Evolutionary conservation across 1,140 invertebrate genomes (phyloP).

Genomic region (Eriocheir sinensis): DNA sequence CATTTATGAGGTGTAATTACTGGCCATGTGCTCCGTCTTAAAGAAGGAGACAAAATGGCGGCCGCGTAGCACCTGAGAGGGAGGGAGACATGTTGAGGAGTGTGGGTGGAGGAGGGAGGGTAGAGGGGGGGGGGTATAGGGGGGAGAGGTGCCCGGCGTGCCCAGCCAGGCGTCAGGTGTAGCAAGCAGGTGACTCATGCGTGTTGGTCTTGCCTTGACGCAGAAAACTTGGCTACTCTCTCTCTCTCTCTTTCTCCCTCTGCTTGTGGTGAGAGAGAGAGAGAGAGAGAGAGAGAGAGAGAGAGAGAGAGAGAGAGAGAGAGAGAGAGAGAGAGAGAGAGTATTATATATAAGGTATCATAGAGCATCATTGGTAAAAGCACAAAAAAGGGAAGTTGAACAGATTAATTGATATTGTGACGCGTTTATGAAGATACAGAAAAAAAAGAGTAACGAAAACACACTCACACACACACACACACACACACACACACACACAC

Average conservation of each 20-base stretch:
- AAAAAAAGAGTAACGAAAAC: not conserved
- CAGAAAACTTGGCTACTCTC: not conserved
- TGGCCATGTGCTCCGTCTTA: constrained; percentile 26
- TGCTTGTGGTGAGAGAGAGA: not conserved
- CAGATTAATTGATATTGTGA: no score
- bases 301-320: not conserved
- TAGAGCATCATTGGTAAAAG: no score
- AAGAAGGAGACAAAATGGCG: constrained; percentile 50
- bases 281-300: not conserved
- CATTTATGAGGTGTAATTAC: constrained; percentile 53
- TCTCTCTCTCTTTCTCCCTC: not conserved
- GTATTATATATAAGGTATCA: no score
- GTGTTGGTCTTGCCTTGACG: not conserved
- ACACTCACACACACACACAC: constrained; percentile 44
- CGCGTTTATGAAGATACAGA: not conserved
- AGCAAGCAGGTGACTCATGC: not conserved
- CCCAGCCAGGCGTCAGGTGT: not conserved
- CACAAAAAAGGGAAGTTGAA: no score
- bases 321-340: not conserved
- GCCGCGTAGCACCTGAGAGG: not conserved
- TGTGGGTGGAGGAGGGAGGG: not conserved
- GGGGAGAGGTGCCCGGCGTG: no score
- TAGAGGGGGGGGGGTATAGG: not conserved
- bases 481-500: constrained; percentile 47
- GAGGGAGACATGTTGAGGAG: no score